phyloP scores from a whole-genome alignment of 92 coral and sea anemone genomes.

The Palythoa heliodiscus region DNA sequence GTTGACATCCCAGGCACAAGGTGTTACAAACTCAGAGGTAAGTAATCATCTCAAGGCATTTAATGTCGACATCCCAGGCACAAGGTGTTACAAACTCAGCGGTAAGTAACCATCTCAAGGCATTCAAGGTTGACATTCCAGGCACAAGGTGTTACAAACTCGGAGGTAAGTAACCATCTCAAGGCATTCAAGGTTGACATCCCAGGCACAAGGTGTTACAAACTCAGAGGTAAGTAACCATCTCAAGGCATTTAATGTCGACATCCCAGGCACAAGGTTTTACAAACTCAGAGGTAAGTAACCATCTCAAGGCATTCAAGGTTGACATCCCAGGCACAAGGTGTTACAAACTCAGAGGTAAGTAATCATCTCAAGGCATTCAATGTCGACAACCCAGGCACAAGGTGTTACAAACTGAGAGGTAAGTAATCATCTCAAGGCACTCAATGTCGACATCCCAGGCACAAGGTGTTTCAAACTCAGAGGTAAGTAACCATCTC shows the following conservation, averaged over 20 bases:
- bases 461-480: background rate
- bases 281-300: constrained; percentile 38
- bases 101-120: constrained; percentile 17
- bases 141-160: background rate
- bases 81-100: background rate
- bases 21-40: background rate
- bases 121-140: no score
- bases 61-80: background rate
- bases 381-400: background rate
- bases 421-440: constrained; percentile 26
- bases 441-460: no score
- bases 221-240: no score
- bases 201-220: no score
- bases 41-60: background rate
- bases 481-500: no score
- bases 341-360: no score
- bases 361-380: no score
- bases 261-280: no score
- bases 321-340: no score
- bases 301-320: no score
- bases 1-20: background rate
- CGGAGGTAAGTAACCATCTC: background rate
- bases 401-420: constrained; percentile 25
- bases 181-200: constrained; percentile 20
- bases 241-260: no score